These are phyloP conservation scores for Hippolais icterina DNA, from an alignment of 2,113 vertebrate species.

Conservation along the genomic window DNA sequence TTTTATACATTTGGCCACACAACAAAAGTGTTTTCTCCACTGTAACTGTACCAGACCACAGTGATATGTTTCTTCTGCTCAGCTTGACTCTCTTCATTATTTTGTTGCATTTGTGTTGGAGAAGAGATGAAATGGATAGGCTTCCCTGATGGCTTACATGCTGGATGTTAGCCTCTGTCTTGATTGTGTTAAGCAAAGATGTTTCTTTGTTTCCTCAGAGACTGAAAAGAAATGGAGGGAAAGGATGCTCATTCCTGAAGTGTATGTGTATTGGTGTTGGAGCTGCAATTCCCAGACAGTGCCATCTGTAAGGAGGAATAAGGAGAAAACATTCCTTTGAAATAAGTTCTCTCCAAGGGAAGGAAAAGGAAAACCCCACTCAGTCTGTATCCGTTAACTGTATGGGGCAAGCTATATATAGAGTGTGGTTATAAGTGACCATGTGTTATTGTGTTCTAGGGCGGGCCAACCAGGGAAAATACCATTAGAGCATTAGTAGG, in stretches of 20 bases:
- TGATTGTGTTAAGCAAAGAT: not conserved
- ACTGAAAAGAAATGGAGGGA: not conserved
- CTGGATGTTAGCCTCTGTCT: not conserved
- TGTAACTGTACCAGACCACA: not conserved
- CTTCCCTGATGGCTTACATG: not conserved
- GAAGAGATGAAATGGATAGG: not conserved
- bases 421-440: not conserved
- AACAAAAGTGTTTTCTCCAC: not conserved
- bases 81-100: not conserved
- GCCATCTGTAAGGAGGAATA: not conserved
- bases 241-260: not conserved
- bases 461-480: not conserved
- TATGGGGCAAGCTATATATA: not conserved
- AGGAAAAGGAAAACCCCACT: constrained; percentile 60
- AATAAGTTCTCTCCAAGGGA: constrained; percentile 50
- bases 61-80: not conserved
- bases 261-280: not conserved
- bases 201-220: not conserved
- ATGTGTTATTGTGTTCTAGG: not conserved
- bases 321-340: constrained; percentile 48
- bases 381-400: constrained; percentile 36
- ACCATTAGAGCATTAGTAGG: not conserved
- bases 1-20: not conserved
- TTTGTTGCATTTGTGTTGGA: not conserved
- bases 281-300: not conserved